These are phyloP conservation scores for Chrysaora quinquecirrha DNA, from an alignment of 30 jellyfish, hydroid and myxozoan species.

Conservation along the genomic window DNA sequence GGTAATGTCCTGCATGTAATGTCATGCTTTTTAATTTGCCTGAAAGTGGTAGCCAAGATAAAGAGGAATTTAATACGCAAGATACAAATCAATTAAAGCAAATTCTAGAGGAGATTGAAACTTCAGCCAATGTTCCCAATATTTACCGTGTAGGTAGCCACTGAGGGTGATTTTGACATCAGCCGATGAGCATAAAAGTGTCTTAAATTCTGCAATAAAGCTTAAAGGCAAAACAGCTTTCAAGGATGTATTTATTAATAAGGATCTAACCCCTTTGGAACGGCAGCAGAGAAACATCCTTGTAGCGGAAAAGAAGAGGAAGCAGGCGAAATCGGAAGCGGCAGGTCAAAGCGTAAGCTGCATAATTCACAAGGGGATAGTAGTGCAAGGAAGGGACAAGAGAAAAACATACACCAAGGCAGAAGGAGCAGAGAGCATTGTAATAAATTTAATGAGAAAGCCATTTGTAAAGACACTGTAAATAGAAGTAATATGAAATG, in stretches of 20 bases:
- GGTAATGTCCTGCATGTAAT: no score
- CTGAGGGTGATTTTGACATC: slow-evolving; percentile 37
- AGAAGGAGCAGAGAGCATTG: slow-evolving; percentile 18
- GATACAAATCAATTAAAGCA: slow-evolving; percentile 15
- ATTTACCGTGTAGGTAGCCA: slow-evolving; percentile 38
- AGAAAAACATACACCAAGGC: slow-evolving; percentile 2
- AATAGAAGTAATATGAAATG: slow-evolving; percentile 26
- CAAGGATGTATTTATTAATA: slow-evolving; percentile 11
- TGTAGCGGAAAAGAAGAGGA: slow-evolving; percentile 21
- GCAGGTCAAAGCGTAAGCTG: slow-evolving; percentile 49
- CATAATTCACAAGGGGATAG: slow-evolving; percentile 29
- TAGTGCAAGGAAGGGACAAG: slow-evolving; percentile 34
- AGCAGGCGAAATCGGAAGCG: slow-evolving; percentile 43
- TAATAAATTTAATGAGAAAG: slow-evolving; percentile 21
- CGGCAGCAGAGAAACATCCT: slow-evolving; percentile 16
- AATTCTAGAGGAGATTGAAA: slow-evolving; percentile 37
- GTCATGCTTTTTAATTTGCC: slow-evolving; percentile 32
- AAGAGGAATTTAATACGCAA: slow-evolving; percentile 20
- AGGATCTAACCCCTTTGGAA: slow-evolving; percentile 18
- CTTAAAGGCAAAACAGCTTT: slow-evolving; percentile 26
- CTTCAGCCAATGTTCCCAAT: slow-evolving; percentile 26
- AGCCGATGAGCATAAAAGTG: slow-evolving; percentile 28
- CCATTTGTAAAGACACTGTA: slow-evolving; percentile 20
- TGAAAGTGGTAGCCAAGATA: slow-evolving; percentile 39
- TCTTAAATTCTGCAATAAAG: slow-evolving; percentile 26